These are phyloP conservation scores for Perca flavescens DNA, from an alignment of 2,113 vertebrate species.

Conservation along the genomic window DNA sequence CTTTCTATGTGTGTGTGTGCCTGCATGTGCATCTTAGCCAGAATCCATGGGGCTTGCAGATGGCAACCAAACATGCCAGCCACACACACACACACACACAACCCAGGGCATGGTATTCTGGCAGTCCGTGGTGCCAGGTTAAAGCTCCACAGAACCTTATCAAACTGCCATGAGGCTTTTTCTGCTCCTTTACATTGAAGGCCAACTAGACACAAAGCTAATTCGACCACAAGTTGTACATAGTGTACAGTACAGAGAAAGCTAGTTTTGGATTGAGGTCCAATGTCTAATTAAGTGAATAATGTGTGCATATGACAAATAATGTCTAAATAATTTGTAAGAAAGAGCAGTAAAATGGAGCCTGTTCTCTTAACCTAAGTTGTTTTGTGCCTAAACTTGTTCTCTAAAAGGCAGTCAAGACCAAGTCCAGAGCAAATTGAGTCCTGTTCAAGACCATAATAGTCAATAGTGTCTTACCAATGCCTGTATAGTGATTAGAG, in stretches of 20 bases:
- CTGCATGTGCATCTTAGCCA: slow-evolving; percentile 58
- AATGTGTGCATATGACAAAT: neutral
- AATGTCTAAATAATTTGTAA: neutral
- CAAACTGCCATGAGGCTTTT: slow-evolving; percentile 33
- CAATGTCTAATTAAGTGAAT: neutral
- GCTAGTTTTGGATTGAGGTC: neutral
- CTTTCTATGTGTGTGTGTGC: slow-evolving; percentile 37
- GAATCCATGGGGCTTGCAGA: slow-evolving; percentile 78
- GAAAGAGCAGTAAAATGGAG: neutral
- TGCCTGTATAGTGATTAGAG: no score
- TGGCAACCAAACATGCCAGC: slow-evolving; percentile 78
- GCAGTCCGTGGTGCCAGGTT: no score
- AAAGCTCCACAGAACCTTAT: slow-evolving; percentile 32
- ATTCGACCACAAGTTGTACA: neutral
- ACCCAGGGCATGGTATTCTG: no score
- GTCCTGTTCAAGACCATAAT: no score
- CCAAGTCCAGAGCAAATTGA: no score
- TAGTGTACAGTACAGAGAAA: no score
- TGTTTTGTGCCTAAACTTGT: neutral
- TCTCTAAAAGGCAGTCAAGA: no score
- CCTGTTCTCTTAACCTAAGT: neutral
- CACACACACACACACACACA: slow-evolving; percentile 2
- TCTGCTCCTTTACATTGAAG: slow-evolving; percentile 18
- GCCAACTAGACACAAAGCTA: slow-evolving; percentile 19
- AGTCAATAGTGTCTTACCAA: no score